A percentile compares a stretch with the other conserved stretches of the same genome.
phyloP scores from a whole-genome alignment of 2,797 vertebrate genomes.

The Nothura maculosa region DNA sequence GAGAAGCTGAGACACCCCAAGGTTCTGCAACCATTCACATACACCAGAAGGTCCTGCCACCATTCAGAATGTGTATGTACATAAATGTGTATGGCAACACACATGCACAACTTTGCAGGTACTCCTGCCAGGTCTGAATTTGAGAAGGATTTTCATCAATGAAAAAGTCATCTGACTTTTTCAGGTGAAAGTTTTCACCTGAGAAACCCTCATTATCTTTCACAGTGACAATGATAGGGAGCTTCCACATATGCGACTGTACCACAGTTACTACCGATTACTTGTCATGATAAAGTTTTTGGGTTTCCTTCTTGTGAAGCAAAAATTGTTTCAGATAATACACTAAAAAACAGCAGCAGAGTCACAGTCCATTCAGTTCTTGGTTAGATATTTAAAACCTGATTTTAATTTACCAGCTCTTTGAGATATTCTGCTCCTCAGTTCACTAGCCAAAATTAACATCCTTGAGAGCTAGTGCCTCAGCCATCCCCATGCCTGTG shows the following conservation, averaged over 20 bases:
- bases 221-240: neutral
- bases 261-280: neutral
- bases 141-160: neutral
- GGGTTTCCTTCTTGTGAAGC: neutral
- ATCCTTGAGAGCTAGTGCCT: constrained; percentile 10
- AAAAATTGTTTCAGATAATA: neutral
- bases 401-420: constrained; percentile 20
- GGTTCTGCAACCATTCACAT: no score
- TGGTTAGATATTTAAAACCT: neutral
- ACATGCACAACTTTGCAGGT: neutral
- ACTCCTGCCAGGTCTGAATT: neutral
- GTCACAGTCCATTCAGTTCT: neutral
- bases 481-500: constrained; percentile 34
- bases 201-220: neutral
- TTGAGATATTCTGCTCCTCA: constrained; percentile 30
- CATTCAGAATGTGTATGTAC: no score
- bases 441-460: constrained; percentile 54
- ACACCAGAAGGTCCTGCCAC: no score
- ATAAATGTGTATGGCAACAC: neutral
- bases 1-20: no score
- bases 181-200: neutral
- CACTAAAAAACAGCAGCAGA: neutral
- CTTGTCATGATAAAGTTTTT: neutral
- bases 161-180: neutral
- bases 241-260: neutral